Conservation (phyloP, 2,113 vertebrate genomes). For the Coptodon bakossiorum region DNA sequence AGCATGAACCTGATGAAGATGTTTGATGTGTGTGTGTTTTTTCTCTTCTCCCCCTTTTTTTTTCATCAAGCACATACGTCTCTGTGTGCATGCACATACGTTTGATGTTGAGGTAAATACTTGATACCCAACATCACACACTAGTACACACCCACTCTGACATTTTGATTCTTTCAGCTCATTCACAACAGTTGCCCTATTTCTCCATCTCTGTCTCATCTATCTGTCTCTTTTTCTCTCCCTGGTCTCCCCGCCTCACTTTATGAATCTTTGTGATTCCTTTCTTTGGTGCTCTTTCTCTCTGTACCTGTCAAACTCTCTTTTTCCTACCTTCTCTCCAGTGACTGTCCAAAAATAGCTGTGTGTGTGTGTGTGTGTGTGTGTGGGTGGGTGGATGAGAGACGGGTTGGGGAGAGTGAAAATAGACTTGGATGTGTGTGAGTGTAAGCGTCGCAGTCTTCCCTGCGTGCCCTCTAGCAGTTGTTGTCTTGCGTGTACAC, state of each 20-base stretch:
- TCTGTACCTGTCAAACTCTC: slow-evolving; percentile 27
- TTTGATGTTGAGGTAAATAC: slow-evolving; percentile 33
- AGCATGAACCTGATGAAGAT: not conserved
- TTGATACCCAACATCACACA: slow-evolving; percentile 16
- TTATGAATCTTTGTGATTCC: slow-evolving; percentile 12
- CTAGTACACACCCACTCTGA: not conserved
- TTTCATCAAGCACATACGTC: not conserved
- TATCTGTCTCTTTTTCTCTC: not conserved
- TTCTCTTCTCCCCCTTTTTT: not conserved
- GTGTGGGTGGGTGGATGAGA: not conserved
- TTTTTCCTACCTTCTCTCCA: slow-evolving; percentile 5
- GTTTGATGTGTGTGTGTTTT: slow-evolving; percentile 14
- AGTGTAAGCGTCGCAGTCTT: not conserved
- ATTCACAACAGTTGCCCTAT: slow-evolving; percentile 28
- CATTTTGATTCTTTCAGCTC: slow-evolving; percentile 45
- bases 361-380: not conserved
- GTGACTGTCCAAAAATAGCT: slow-evolving; percentile 36
- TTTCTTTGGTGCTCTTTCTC: not conserved
- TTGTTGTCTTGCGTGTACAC: not conserved
- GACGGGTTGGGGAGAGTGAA: not conserved
- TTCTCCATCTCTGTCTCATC: not conserved
- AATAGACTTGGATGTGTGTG: not conserved
- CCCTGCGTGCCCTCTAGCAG: slow-evolving; percentile 14
- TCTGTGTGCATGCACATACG: not conserved
- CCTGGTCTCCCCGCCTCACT: not conserved